These are phyloP conservation scores for Petrocephalus zakoni DNA, from an alignment of 2,113 vertebrate genomes.

Conservation along the genomic window DNA sequence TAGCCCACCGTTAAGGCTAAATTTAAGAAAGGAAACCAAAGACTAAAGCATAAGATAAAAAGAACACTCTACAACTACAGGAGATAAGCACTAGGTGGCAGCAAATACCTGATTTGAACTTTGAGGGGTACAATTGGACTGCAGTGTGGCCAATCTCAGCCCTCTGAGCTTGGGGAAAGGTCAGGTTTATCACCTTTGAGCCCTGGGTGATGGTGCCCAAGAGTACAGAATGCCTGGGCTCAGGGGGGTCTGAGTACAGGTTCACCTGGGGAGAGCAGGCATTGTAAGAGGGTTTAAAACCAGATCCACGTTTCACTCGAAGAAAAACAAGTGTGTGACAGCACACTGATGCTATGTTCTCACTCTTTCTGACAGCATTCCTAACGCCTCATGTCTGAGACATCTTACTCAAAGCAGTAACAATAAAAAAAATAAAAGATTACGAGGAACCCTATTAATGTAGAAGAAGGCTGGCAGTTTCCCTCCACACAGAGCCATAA, in stretches of 20 bases:
- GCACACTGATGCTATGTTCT: neutral
- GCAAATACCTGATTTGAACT: constrained; percentile 42
- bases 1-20: neutral
- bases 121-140: neutral
- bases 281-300: neutral
- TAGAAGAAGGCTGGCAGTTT: neutral
- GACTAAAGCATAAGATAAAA: neutral
- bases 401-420: neutral
- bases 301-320: neutral
- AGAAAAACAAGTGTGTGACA: neutral
- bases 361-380: neutral
- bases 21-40: neutral
- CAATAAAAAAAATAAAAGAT: neutral
- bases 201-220: constrained; percentile 43
- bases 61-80: neutral
- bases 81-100: neutral
- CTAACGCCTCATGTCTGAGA: neutral
- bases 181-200: constrained; percentile 63
- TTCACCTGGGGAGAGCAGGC: constrained; percentile 63
- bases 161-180: constrained; percentile 62
- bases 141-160: constrained; percentile 36
- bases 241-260: constrained; percentile 66
- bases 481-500: neutral
- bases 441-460: neutral
- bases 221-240: constrained; percentile 51